Percentiles rank a stretch among this genome's conserved stretches.
Conservation (phyloP, 2,113 vertebrate species). For the Hystrix brachyura region DNA sequence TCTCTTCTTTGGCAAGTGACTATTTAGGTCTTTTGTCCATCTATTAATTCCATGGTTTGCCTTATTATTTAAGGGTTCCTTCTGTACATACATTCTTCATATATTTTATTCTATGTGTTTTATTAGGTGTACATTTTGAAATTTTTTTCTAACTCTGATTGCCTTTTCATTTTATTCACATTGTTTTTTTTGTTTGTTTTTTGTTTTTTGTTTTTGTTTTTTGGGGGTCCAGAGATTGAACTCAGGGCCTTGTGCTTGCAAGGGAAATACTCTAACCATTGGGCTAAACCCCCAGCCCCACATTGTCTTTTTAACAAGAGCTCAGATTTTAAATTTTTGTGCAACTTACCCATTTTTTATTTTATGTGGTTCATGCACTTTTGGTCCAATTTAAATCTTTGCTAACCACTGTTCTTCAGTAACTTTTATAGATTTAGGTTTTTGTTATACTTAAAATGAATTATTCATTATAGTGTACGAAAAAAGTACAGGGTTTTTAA, state of each 20-base stretch:
- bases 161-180: slow-evolving; percentile 37
- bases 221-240: too few species aligned
- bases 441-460: slow-evolving; percentile 36
- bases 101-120: not conserved
- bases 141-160: slow-evolving; percentile 7
- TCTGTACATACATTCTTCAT: not conserved
- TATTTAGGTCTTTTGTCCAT: not conserved
- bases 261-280: too few species aligned
- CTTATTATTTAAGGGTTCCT: not conserved
- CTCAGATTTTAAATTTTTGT: not conserved
- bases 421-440: slow-evolving; percentile 25
- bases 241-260: too few species aligned
- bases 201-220: too few species aligned
- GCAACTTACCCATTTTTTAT: not conserved
- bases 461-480: slow-evolving; percentile 27
- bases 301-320: slow-evolving; percentile 6
- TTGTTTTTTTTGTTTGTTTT: not conserved
- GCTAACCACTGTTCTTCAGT: not conserved
- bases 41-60: slow-evolving; percentile 25
- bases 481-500: not conserved
- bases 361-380: not conserved
- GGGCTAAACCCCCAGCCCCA: not conserved
- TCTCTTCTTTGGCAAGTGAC: not conserved
- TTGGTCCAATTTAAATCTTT: not conserved
- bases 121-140: slow-evolving; percentile 18